Evolutionary conservation across 2,797 vertebrate genomes (phyloP).

Genomic region (Tinamus major): DNA sequence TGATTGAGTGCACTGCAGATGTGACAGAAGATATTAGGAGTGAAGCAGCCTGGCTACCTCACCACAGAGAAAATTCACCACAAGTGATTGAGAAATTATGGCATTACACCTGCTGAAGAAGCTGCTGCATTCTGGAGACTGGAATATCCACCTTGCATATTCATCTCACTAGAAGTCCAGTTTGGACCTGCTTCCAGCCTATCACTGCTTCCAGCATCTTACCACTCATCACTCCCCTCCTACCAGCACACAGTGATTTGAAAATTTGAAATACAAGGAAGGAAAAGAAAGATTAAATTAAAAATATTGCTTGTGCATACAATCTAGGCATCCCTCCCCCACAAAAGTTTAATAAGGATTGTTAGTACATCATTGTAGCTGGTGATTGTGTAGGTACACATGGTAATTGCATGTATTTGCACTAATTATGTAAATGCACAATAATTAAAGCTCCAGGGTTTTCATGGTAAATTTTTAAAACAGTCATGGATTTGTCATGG

Average conservation of each 20-base stretch:
- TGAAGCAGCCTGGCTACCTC: background rate
- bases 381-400: constrained; percentile 78
- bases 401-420: constrained; percentile 78
- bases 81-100: background rate
- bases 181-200: constrained; percentile 53
- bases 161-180: constrained; percentile 10
- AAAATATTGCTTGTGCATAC: constrained; percentile 27
- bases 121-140: background rate
- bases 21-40: background rate
- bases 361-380: constrained; percentile 76
- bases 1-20: background rate
- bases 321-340: constrained; percentile 11
- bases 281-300: background rate
- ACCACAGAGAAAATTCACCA: background rate
- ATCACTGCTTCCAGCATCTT: background rate
- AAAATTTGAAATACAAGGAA: background rate
- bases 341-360: constrained; percentile 72
- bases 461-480: constrained; percentile 75
- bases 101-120: background rate
- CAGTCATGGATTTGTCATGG: constrained; percentile 74
- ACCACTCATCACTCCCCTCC: background rate
- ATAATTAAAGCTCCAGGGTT: constrained; percentile 77
- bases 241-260: background rate
- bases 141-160: background rate
- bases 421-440: constrained; percentile 78